A percentile compares a stretch with the other conserved stretches of the same genome.
Conservation (phyloP, 2,888 invertebrate species). For the Abscondita cerata region DNA sequence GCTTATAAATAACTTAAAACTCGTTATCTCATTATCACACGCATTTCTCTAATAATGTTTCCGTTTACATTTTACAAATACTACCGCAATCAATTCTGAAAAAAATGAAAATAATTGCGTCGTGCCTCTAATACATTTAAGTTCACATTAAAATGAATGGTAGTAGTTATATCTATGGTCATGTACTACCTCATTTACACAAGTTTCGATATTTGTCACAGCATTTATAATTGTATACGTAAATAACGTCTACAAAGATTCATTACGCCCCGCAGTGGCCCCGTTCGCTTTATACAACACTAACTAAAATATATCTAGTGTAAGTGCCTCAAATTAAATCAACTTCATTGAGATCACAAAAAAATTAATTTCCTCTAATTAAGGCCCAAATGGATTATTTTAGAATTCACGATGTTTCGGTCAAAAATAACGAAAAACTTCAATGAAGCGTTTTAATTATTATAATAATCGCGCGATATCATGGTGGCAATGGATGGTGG, state of each 20-base stretch:
- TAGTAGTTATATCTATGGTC: slow-evolving; percentile 7
- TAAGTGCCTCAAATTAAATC: slow-evolving; percentile 20
- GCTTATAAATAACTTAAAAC: background rate
- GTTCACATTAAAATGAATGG: slow-evolving; percentile 4
- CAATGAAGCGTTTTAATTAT: slow-evolving; percentile 30
- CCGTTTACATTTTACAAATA: background rate
- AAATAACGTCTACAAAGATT: slow-evolving; percentile 1
- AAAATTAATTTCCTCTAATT: background rate
- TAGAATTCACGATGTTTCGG: slow-evolving; percentile 11
- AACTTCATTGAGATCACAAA: background rate
- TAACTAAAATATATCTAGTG: background rate
- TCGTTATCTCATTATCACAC: background rate
- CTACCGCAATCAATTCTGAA: slow-evolving; percentile 11
- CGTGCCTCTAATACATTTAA: background rate
- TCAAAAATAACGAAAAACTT: slow-evolving; percentile 24
- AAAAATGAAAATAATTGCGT: background rate
- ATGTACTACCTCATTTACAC: slow-evolving; percentile 23
- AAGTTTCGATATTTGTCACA: slow-evolving; percentile 27
- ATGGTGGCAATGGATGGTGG: slow-evolving; percentile 51
- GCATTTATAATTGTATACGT: slow-evolving; percentile 15
- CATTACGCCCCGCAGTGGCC: slow-evolving; percentile 32
- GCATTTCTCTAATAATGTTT: background rate
- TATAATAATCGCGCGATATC: slow-evolving; percentile 50
- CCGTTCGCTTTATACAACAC: slow-evolving; percentile 27
- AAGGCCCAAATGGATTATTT: slow-evolving; percentile 6